Evolutionary conservation across 2,888 invertebrate species (phyloP).

Genomic region (Desoria tigrina): DNA sequence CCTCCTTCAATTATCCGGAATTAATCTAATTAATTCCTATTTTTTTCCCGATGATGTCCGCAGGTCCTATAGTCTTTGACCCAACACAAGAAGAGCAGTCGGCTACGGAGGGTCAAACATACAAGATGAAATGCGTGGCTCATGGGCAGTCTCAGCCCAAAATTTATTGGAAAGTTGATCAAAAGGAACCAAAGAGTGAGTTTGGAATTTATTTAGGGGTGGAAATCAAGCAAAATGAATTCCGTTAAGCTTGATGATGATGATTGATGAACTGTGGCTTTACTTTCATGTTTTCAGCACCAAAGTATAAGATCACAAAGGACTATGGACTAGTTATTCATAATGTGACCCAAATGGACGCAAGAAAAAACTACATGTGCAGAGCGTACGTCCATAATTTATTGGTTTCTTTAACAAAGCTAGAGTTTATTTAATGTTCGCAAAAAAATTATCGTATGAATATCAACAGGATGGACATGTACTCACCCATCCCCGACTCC

Average conservation of each 20-base stretch:
- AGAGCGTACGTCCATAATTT: conserved; percentile 43
- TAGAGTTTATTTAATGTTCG: too few relatives aligned
- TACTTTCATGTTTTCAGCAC: too few relatives aligned
- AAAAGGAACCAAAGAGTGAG: conserved; percentile 39
- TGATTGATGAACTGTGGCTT: too few relatives aligned
- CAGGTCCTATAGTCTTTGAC: conserved; percentile 53
- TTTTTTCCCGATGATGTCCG: conserved; percentile 15
- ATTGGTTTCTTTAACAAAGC: too few relatives aligned
- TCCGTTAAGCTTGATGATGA: too few relatives aligned
- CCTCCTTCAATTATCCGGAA: background rate
- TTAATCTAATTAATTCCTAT: conserved; percentile 14
- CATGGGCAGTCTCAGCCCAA: conserved; percentile 46
- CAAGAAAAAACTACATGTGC: conserved; percentile 46
- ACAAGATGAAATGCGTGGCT: conserved; percentile 48
- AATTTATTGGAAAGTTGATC: conserved; percentile 52
- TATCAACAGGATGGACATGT: conserved; percentile 40
- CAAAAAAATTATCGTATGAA: too few relatives aligned
- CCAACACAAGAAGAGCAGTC: conserved; percentile 47
- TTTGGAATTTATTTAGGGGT: too few relatives aligned
- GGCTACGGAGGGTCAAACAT: conserved; percentile 49
- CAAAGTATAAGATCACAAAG: conserved; percentile 43
- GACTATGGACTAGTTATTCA: conserved; percentile 49
- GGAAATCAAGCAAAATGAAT: too few relatives aligned
- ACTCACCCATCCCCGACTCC: conserved; percentile 49
- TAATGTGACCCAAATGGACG: conserved; percentile 49